Base-by-base conservation (phyloP, 2,888 invertebrate species). In the Adela reaumurella region DNA sequence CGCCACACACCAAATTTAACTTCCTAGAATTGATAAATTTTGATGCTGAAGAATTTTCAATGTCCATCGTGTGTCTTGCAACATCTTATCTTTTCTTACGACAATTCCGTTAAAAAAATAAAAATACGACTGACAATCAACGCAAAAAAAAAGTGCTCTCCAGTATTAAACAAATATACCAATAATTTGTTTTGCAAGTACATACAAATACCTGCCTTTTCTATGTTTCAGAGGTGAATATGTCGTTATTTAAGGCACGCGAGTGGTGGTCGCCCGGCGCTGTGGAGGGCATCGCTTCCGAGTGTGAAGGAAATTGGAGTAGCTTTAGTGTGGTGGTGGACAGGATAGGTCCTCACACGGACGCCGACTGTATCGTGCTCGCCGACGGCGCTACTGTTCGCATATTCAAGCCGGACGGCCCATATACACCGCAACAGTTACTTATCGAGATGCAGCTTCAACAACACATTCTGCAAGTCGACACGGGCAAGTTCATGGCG, bases 211-310 rank as follows among this genome's bases (percentile, higher is more conserved):
- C n/a, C n/a, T n/a, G n/a, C n/a, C n/a, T n/a, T n/a, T 24, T 24
- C 8, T 4, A 8, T 24, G 24, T 24, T 24, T 24, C 8, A 8
- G 24, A 24, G 24, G 4, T 4, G 46, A 62, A 50, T 54, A 97
- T 97, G 97, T 97, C 97, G 2, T 77, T 97, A 59, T 97, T 97
- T 65, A 94, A 93, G 81, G 85, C 90, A 10, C 86, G 92, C 61
- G 89, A 90, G 59, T 92, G 93, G 87, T 97, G 97, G 95, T 83
- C 87, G 17, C 87, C 88, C 14, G 54, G 57, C 73, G 3, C 77
- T 79, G 58, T 65, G 68, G 59, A 87, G 85, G 17, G 71, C 74
- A 45, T 61, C 65, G 29, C 76, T 55, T 71, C 76, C 45, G 61
- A 65, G 29, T 81, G 76, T 55, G 68, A 71, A 44, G 86, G 85